phyloP scores from a whole-genome alignment of 2,113 vertebrate genomes.

The Sinocyclocheilus grahami region DNA sequence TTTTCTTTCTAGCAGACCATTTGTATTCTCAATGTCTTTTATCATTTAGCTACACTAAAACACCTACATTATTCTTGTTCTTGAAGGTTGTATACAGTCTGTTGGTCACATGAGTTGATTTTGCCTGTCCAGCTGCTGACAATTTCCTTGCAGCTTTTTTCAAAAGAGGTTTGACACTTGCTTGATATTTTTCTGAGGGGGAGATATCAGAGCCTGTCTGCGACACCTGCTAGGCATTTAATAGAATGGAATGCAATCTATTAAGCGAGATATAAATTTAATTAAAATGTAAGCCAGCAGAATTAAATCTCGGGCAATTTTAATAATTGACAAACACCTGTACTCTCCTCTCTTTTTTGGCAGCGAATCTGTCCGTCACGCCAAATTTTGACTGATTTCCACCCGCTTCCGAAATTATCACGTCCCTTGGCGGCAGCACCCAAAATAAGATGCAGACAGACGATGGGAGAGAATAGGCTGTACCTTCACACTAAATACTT shows the following conservation, averaged over 20 bases:
- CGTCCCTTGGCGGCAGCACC: conserved; percentile 58
- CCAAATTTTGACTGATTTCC: conserved; percentile 65
- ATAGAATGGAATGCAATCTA: conserved; percentile 75
- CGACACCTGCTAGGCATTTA: conserved; percentile 67
- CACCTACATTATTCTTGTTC: not conserved
- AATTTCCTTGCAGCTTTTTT: conserved; percentile 27
- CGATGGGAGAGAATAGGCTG: conserved; percentile 53
- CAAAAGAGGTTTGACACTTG: conserved; percentile 45
- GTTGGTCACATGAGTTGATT: not conserved
- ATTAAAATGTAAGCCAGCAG: conserved; percentile 70
- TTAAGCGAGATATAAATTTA: conserved; percentile 67
- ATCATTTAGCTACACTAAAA: not conserved
- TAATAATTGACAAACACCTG: conserved; percentile 76
- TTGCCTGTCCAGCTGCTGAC: not conserved
- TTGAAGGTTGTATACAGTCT: not conserved
- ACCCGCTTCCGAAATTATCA: conserved; percentile 58
- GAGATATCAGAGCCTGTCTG: conserved; percentile 58
- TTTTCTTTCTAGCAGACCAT: not conserved
- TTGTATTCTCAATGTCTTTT: not conserved
- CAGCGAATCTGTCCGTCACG: conserved; percentile 54
- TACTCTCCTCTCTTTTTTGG: conserved; percentile 64
- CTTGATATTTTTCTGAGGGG: conserved; percentile 60
- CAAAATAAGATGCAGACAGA: conserved; percentile 56
- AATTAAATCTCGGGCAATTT: conserved; percentile 72
- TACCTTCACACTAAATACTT: conserved; percentile 59